These are phyloP conservation scores for Saturnia japonica DNA, from an alignment of 2,888 invertebrate genomes.

Conservation along the genomic window DNA sequence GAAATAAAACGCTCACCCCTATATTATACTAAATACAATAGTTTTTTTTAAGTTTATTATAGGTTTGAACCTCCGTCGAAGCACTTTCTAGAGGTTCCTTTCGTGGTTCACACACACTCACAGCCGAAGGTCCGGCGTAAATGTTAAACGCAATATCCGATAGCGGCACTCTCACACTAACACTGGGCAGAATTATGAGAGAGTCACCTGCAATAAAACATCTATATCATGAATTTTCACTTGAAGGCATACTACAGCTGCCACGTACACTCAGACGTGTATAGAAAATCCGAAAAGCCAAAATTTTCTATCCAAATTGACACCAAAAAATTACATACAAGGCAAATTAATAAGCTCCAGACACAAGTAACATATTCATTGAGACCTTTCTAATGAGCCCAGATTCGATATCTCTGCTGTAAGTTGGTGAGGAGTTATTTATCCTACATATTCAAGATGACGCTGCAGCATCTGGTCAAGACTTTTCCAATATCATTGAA, in stretches of 20 bases:
- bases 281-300: no score
- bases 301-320: no score
- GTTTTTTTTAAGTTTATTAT: not conserved
- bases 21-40: constrained; percentile 5
- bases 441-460: no score
- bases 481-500: no score
- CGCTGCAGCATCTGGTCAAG: no score
- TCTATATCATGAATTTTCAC: not conserved
- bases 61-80: constrained; percentile 62
- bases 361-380: no score
- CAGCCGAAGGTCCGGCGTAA: constrained; percentile 23
- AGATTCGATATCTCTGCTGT: no score
- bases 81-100: constrained; percentile 74
- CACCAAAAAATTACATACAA: no score
- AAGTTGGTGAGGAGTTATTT: no score
- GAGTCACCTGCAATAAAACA: constrained; percentile 46
- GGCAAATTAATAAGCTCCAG: no score
- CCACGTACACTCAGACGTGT: no score
- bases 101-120: constrained; percentile 36
- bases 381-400: no score
- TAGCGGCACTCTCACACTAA: constrained; percentile 31
- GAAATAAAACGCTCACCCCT: constrained; percentile 49
- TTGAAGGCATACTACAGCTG: not conserved
- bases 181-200: constrained; percentile 39
- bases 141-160: constrained; percentile 38